Conservation (phyloP, 2,888 invertebrate genomes). For the Drosophila suboccidentalis region DNA sequence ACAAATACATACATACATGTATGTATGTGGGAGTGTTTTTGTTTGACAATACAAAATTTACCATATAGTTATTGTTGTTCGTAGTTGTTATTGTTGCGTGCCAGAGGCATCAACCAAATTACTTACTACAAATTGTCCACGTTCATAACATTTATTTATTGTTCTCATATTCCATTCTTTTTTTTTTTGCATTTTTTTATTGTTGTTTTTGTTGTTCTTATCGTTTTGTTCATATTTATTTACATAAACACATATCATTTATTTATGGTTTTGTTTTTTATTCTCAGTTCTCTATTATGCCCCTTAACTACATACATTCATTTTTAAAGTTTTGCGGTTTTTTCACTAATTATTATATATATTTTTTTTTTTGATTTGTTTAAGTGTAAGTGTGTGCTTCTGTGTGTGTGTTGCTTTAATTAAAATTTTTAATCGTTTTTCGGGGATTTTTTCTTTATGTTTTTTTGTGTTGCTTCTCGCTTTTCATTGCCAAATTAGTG, state of each 20-base stretch:
- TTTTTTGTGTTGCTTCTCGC: conserved; percentile 5
- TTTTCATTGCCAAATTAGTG: conserved; percentile 35
- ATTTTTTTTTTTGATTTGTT: neutral
- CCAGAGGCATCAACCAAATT: conserved; percentile 44
- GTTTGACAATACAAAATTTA: conserved; percentile 51
- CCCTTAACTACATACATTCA: neutral
- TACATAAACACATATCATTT: conserved; percentile 7
- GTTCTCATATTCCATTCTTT: neutral
- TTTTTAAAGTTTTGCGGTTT: conserved; percentile 2
- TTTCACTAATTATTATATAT: neutral
- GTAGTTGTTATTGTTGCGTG: conserved; percentile 41
- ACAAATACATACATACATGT: conserved; percentile 2
- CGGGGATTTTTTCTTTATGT: neutral
- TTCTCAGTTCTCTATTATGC: neutral
- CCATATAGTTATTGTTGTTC: conserved; percentile 23
- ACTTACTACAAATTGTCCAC: conserved; percentile 51
- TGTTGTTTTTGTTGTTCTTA: neutral
- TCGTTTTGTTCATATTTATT: conserved; percentile 9
- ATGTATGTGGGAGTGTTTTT: conserved; percentile 28
- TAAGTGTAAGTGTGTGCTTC: neutral
- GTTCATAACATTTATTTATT: conserved; percentile 33
- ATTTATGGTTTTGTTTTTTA: neutral
- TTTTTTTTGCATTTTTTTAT: neutral
- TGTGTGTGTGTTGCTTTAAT: conserved; percentile 5
- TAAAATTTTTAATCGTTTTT: conserved; percentile 1